phyloP scores from a whole-genome alignment of 2,888 invertebrate genomes.

The Leptopilina drosophilae region DNA sequence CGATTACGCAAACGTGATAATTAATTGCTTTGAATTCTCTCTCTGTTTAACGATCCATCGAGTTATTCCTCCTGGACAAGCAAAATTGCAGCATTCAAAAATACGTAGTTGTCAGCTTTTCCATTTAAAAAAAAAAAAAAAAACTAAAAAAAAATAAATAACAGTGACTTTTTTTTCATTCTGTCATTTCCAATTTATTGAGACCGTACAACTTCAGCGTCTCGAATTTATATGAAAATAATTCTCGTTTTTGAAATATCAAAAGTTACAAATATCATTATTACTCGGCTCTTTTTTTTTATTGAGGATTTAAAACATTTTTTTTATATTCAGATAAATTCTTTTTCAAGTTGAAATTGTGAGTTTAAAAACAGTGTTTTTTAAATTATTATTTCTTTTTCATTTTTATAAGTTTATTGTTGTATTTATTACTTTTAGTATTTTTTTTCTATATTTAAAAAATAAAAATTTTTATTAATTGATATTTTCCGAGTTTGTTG shows the following conservation, averaged over 20 bases:
- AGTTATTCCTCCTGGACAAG: conserved; percentile 68
- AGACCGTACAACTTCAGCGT: not conserved
- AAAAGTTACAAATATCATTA: not conserved
- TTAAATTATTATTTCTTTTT: too few species aligned
- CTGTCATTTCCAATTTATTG: conserved; percentile 9
- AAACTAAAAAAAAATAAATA: not conserved
- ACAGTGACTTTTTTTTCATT: conserved; percentile 4
- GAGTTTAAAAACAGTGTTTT: too few species aligned
- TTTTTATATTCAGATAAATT: too few species aligned
- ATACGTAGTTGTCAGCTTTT: conserved; percentile 24
- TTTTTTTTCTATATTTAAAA: too few species aligned
- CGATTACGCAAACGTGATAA: conserved; percentile 73
- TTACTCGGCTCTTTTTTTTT: too few species aligned
- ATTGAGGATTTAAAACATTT: too few species aligned
- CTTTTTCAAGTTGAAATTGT: too few species aligned
- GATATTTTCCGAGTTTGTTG: too few species aligned
- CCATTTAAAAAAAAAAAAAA: conserved; percentile 4
- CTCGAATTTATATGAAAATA: not conserved
- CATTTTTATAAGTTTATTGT: too few species aligned
- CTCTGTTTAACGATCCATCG: conserved; percentile 71
- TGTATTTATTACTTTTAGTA: too few species aligned
- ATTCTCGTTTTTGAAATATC: not conserved
- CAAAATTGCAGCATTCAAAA: conserved; percentile 64
- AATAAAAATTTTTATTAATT: too few species aligned
- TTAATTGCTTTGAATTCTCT: conserved; percentile 69